phyloP scores from a whole-genome alignment of 1,140 invertebrate species.

The Drosophila bifasciata region DNA sequence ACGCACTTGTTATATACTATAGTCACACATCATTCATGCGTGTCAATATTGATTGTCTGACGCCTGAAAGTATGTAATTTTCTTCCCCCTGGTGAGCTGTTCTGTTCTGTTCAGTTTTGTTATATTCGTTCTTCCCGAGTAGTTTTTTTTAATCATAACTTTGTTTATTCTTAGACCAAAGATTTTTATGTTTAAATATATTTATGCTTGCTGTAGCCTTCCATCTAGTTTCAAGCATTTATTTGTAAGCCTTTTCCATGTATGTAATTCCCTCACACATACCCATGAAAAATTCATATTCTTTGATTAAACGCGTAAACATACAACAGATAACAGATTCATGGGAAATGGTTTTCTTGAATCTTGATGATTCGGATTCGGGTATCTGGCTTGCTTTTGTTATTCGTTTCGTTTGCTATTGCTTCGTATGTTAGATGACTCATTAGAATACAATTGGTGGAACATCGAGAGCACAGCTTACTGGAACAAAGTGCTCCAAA shows the following conservation, averaged over 20 bases:
- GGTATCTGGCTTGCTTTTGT: constrained; percentile 43
- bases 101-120: constrained; percentile 3
- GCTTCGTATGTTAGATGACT: constrained; percentile 24
- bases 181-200: constrained; percentile 27
- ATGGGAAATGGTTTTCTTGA: constrained; percentile 44
- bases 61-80: not conserved
- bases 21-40: too few relatives aligned
- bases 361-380: constrained; percentile 20
- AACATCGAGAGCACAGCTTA: too few relatives aligned
- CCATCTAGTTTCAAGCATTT: constrained; percentile 8
- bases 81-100: not conserved
- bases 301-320: constrained; percentile 39
- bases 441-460: too few relatives aligned
- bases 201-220: constrained; percentile 29
- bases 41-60: not conserved
- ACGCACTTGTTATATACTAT: not conserved
- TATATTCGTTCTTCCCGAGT: constrained; percentile 2
- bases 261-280: constrained; percentile 18
- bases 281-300: not conserved
- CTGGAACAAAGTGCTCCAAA: too few relatives aligned
- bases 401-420: constrained; percentile 13
- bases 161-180: constrained; percentile 22
- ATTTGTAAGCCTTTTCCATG: constrained; percentile 22
- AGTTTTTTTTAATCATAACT: too few relatives aligned
- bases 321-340: constrained; percentile 22